phyloP scores from a whole-genome alignment of 1,140 invertebrate species.

The Microplitis demolitor region DNA sequence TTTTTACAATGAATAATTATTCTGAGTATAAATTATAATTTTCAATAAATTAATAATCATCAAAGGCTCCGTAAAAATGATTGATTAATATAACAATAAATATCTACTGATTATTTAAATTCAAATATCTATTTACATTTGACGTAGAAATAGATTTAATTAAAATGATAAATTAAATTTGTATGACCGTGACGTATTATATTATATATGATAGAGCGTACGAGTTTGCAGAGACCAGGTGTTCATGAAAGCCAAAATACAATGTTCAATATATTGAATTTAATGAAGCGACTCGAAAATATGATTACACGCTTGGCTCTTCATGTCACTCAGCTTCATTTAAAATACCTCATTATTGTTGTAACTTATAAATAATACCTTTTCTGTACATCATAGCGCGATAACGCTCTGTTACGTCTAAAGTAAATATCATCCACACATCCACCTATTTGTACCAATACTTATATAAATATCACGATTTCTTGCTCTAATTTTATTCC shows the following conservation, averaged over 20 bases:
- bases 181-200: too few species aligned
- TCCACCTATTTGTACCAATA: neutral
- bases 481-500: too few species aligned
- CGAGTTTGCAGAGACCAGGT: constrained; percentile 13
- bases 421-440: neutral
- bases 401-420: neutral
- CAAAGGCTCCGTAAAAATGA: too few species aligned
- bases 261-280: constrained; percentile 19
- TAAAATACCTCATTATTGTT: constrained; percentile 20
- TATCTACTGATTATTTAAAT: too few species aligned
- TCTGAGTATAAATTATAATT: too few species aligned
- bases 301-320: neutral
- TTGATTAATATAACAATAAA: too few species aligned
- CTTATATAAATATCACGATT: neutral
- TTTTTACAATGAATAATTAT: too few species aligned
- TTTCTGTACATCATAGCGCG: neutral
- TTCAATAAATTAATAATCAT: too few species aligned
- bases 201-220: neutral
- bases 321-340: constrained; percentile 19
- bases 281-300: constrained; percentile 14
- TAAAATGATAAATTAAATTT: too few species aligned
- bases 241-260: neutral
- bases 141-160: too few species aligned
- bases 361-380: neutral
- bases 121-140: too few species aligned